Conservation (phyloP, 2,113 vertebrate species). For the Mustelus asterias region DNA sequence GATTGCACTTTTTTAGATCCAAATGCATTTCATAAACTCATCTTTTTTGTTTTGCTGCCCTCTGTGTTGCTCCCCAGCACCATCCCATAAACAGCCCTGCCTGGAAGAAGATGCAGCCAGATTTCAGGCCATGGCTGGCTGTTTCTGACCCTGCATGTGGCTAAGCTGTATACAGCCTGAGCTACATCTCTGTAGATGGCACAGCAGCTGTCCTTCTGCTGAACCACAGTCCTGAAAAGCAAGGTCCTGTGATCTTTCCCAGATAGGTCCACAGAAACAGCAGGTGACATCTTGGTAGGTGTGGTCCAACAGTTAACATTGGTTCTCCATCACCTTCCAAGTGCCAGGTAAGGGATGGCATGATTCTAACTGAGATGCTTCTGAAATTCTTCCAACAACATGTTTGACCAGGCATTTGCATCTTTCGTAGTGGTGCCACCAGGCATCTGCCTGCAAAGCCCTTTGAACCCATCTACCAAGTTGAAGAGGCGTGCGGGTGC, state of each 20-base stretch:
- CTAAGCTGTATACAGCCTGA: background rate
- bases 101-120: too few relatives aligned
- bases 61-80: background rate
- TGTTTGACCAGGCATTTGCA: background rate
- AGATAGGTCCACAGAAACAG: background rate
- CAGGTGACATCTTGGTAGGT: background rate
- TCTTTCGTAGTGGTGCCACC: background rate
- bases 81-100: background rate
- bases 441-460: background rate
- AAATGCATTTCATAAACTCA: background rate
- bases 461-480: background rate
- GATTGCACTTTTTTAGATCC: background rate
- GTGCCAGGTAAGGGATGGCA: background rate
- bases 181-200: background rate
- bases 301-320: background rate
- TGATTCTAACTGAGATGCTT: background rate
- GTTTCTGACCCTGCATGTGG: background rate
- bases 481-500: background rate
- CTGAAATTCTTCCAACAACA: background rate
- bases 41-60: background rate
- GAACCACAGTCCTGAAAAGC: background rate
- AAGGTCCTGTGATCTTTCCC: background rate
- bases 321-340: background rate
- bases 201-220: background rate
- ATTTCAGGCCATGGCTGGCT: too few relatives aligned